Evolutionary conservation across 2,113 vertebrate genomes (phyloP), one percentile per base, ranked within the genome.

Genomic region (Sigmodon hispidus): DNA sequence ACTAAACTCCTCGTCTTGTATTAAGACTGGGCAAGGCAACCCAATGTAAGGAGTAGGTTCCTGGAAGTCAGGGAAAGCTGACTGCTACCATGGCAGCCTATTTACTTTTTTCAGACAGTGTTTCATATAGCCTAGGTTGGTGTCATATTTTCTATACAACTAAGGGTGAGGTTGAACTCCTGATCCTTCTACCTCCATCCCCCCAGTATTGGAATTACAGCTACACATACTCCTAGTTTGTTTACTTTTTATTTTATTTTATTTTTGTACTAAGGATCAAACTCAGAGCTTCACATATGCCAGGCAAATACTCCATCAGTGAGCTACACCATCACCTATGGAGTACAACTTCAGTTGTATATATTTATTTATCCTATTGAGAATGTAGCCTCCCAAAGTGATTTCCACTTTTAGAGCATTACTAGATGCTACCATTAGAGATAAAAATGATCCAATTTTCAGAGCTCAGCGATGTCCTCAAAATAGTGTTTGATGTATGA

Each of bases 371-470:
- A 88, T 80, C 72, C 72, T 77, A n/a, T 63, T 65, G 31, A 77
- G 65, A 93, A 34, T 34, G 45, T 83, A 83, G 16, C 55, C 91
- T 84, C 45, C 63, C 93, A 83, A 96, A 87, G 24, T 77, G 21
- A 70, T 85, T 87, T 79, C 31, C 3, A 73, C 5, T 91, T 87
- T 55, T 91, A 43, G 93, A 89, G 59, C 15, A 55, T 91, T 94
- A 61, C 61, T 89, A 70, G 65, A 80, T 76, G 57, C 63, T 26
- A 92, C 40, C 31, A 76, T 91, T 88, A n/a, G n/a, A 95, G 72
- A 85, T 57, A 96, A 95, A 91, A 91, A 89, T 72, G 52, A 65
- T 88, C 93, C 69, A 92, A 63, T 76, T 73, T 94, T 26, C 40
- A 77, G 26, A 77, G 76, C 26, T 91, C 4, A 6, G 40, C 59